Percentiles rank a stretch among this genome's conserved stretches.
Evolutionary conservation across 2,797 vertebrate genomes (phyloP).

Genomic region (Enteromius paludinosus): DNA sequence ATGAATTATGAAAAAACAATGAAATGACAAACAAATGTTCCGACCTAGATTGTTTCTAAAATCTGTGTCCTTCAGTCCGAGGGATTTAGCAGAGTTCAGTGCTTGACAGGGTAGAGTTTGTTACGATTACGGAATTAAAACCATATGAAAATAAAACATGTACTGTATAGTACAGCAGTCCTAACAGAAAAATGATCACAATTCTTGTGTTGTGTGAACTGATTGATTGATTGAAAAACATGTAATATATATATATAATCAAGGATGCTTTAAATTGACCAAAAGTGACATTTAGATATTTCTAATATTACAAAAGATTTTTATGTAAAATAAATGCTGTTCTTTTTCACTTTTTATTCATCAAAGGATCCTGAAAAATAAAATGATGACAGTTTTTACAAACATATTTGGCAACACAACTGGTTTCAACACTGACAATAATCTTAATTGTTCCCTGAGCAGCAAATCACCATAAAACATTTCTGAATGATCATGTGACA

Average conservation of each 20-base stretch:
- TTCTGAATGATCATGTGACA: background rate
- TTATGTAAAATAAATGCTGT: background rate
- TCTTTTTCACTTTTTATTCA: background rate
- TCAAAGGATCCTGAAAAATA: background rate
- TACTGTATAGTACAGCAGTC: background rate
- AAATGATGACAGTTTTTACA: background rate
- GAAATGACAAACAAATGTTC: conserved; percentile 68
- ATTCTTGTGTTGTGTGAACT: background rate
- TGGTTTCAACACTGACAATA: background rate
- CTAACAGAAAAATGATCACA: background rate
- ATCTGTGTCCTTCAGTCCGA: background rate
- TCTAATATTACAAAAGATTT: background rate
- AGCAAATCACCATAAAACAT: background rate
- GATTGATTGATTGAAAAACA: background rate
- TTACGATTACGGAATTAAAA: background rate
- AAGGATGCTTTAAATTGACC: background rate
- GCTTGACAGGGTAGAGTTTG: background rate
- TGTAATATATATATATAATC: background rate
- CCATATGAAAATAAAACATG: background rate
- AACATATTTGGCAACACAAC: background rate
- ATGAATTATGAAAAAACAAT: conserved; percentile 77
- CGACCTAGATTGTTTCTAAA: conserved; percentile 48
- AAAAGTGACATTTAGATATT: background rate
- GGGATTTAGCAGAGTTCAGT: conserved; percentile 30
- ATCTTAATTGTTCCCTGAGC: background rate